These are phyloP conservation scores for Chelonus formosanus DNA, from an alignment of 2,888 invertebrate genomes.

Conservation along the genomic window DNA sequence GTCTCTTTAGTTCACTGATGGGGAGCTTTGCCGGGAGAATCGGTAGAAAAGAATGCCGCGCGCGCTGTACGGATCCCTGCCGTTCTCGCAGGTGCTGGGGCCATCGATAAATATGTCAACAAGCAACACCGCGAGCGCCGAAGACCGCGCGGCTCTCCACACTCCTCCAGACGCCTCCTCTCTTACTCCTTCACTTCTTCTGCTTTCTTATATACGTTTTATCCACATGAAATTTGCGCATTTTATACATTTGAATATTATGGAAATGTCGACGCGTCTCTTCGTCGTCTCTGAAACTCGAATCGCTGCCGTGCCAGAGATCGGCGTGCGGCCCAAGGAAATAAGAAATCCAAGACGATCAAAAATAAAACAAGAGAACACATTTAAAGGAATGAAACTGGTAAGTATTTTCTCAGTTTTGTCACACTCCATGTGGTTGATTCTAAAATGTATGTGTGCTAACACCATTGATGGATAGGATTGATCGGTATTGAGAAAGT, in stretches of 20 bases:
- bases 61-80: conserved; percentile 55
- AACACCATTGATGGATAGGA: too few relatives aligned
- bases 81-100: conserved; percentile 59
- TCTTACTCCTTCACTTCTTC: conserved; percentile 18
- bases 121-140: conserved; percentile 57
- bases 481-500: too few relatives aligned
- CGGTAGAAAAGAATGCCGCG: conserved; percentile 33
- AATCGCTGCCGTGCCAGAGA: conserved; percentile 23
- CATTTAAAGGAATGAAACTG: not conserved
- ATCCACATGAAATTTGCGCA: conserved; percentile 41
- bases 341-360: not conserved
- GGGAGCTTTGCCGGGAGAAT: conserved; percentile 24
- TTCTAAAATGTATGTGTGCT: not conserved
- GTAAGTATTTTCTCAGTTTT: not conserved
- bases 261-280: conserved; percentile 54
- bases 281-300: conserved; percentile 24
- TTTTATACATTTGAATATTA: conserved; percentile 63
- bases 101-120: conserved; percentile 65
- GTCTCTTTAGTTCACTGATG: not conserved
- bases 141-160: conserved; percentile 32
- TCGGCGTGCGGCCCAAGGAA: conserved; percentile 13
- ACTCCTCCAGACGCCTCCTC: conserved; percentile 31
- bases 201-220: conserved; percentile 21
- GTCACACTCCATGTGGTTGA: not conserved
- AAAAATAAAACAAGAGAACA: not conserved